phyloP scores from a whole-genome alignment of 1,140 invertebrate species.

The Stenopsyche tienmushanensis region DNA sequence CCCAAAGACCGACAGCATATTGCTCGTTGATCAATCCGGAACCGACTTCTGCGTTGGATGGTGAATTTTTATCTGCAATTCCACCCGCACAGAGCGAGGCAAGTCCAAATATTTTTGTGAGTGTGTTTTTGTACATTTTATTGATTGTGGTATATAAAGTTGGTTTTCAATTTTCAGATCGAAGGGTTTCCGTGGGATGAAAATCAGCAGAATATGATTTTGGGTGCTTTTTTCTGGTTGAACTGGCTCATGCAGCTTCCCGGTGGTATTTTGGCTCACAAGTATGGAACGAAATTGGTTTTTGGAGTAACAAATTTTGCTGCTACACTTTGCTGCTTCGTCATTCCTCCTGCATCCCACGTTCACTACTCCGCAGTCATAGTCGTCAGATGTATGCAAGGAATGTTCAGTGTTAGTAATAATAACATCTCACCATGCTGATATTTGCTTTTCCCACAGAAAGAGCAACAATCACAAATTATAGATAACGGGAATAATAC shows the following conservation, averaged over 20 bases:
- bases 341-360: constrained; percentile 66
- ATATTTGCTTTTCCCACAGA: neutral
- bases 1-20: too few species aligned
- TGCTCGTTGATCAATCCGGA: too few species aligned
- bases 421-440: neutral
- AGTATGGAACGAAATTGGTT: constrained; percentile 70
- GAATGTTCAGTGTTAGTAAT: constrained; percentile 67
- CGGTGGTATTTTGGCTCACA: constrained; percentile 69
- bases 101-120: too few species aligned
- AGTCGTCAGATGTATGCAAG: constrained; percentile 67
- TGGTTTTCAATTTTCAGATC: constrained; percentile 42
- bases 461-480: too few species aligned
- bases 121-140: too few species aligned
- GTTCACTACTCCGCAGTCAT: constrained; percentile 63
- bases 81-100: too few species aligned
- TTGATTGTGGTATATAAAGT: too few species aligned
- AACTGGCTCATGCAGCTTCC: constrained; percentile 74
- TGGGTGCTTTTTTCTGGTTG: constrained; percentile 75
- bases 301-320: constrained; percentile 70
- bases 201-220: constrained; percentile 64
- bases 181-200: constrained; percentile 67
- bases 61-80: too few species aligned
- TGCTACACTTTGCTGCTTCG: constrained; percentile 67
- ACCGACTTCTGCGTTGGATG: too few species aligned
- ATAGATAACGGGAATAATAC: too few species aligned